Evolutionary conservation across 1,140 invertebrate species (phyloP), one percentile per base, ranked within the genome.

Genomic region (Anastatus disparis): DNA sequence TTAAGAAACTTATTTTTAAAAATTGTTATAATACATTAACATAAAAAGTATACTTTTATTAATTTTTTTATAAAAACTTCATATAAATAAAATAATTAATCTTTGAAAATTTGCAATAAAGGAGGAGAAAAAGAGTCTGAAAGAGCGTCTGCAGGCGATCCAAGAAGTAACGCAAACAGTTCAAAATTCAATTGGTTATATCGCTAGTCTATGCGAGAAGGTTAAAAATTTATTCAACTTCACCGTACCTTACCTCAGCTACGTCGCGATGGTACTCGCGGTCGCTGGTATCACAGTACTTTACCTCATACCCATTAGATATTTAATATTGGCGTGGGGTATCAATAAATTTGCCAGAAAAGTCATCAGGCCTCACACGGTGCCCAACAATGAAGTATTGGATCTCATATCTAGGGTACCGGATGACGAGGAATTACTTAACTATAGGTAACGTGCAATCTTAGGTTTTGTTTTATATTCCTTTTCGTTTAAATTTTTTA

Each of bases 191-290:
- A 95, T 99, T 58, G 97, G 97, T 35, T 94, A 93, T 77, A 90
- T 98, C 75, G 97, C 97, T 10, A 95, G 95, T 9, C 85, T 98
- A 38, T 93, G 94, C 62, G 97, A 99, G 87, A 91, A 92, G 81
- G 90, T 97, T 53, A 97, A 96, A 89, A 98, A 98, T 84, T 93
- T 96, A 65, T 96, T 99, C 87, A 98, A 98, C 82, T 99, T 99
- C 86, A 96, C 96, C 35, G 94, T 99, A 71, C 96, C 97, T 58
- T 99, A 98, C 88, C 87, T 99, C 61, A 97, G 96, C 74, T 96
- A 93, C 87, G 87, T 99, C 76, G 95, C 96, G 17, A 93, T 99
- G 68, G 83, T 95, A 10, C 85, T 94, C 61, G 81, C 95, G 2
- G 76, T 91, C 50, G 84, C 90, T n/a, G 92, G 89, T 6, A 89